Base-by-base conservation (phyloP, 2,888 invertebrate species). In the Campoplex nolae region DNA sequence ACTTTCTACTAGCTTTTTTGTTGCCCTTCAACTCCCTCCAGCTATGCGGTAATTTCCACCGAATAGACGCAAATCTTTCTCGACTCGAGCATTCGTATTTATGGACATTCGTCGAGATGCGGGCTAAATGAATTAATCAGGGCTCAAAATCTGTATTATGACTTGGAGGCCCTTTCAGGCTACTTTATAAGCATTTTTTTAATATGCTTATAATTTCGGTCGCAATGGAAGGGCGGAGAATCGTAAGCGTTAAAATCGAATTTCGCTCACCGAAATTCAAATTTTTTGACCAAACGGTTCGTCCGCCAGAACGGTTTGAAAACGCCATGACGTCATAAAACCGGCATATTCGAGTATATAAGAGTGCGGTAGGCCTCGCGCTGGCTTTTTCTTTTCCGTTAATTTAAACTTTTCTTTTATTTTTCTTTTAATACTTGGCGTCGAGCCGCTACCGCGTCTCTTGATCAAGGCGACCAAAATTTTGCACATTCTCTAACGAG, bases 101-200 rank as follows among this genome's bases (percentile, higher is more conserved):
- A 51, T 51, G 32, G 51, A 76, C 67, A 7, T 4, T 62, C 75
- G 70, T 51, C 58, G 58, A 80, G 62, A 80, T 71, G 56, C 70
- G 32, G 18, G 35, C 74, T 75, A 4, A 58, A 80, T 71, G 13
- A 65, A 74, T 80, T 51, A 51, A 76, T 84, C 70, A 54, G 58
- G 74, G 67, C 79, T 70, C 68, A 13, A n/a, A 16, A 62, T 54
- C 28, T 23, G 16, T 18, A 13, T 62, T 58, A 28, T 28, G 48
- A 23, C 51, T n/a, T 18, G 51, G 13, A 7, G 13, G 4, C 23
- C 38, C 18, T 35, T 58, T 11, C 18, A 18, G 35, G 54, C 18
- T 73, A 23, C 42, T 56, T 38, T 13, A 23, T 1, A 32, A 13
- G 6, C 45, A 2, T 28, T n/a, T 18, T 18, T 2, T 28, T 9